Base-by-base conservation (phyloP, 2,888 invertebrate genomes). In the Exephanes ischioxanthus region DNA sequence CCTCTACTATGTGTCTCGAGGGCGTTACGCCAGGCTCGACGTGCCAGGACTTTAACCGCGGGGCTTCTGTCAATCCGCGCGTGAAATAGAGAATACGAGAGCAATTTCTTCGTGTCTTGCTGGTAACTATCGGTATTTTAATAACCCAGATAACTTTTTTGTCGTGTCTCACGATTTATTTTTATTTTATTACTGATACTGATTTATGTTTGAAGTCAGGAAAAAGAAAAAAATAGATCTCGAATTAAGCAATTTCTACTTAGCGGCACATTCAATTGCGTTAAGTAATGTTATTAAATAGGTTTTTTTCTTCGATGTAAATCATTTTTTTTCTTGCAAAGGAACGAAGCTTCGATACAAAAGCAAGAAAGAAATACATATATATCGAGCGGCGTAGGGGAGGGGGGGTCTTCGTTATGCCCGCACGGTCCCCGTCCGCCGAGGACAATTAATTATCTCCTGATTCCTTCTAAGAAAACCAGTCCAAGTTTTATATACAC, bases 371-470 rank as follows among this genome's bases (percentile, higher is more conserved):
- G 33, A 33, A 33, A 70, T 51, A 51, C 51, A 70, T 61, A 61
- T 55, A 51, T 63, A 48, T 48, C 45, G 45, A 4, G 45, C 45
- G 45, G 16, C 0, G 45, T 16, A 48, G 73, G 58, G 73, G 53
- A 73, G 80, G 83, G 73, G 78, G 86, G 86, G 77, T 88, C 89
- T 92, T 92, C 91, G 92, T 91, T 92, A 91, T 92, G 92, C 91
- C 90, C 89, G 80, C 22, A 58, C 83, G 68, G 80, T 80, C 78
- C 63, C 63, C 73, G 89, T 91, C 90, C 90, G 90, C 63, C 91
- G 91, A 91, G 92, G 92, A 92, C 93, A 92, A 93, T 93, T 93
- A 93, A 93, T 93, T 92, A 93, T 93, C 93, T 90, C 90, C 91
- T 91, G 93, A 93, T 93, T 92, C 91, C 91, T 93, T 92, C 92